A percentile compares a stretch with the other conserved stretches of the same genome.
phyloP scores from a whole-genome alignment of 2,113 vertebrate species.

The Zonotrichia leucophrys region DNA sequence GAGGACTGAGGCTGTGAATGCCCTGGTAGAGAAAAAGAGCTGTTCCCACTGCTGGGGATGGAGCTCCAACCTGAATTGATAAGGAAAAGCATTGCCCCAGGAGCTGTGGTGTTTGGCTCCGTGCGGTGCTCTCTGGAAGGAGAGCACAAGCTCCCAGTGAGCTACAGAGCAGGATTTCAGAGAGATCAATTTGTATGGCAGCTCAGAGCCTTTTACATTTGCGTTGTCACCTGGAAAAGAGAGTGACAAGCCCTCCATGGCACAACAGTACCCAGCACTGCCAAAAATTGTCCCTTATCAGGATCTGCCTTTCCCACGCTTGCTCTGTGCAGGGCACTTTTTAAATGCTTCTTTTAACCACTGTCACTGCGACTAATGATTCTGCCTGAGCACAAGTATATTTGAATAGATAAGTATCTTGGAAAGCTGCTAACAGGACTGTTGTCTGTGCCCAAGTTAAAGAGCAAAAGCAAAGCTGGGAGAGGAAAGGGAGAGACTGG shows the following conservation, averaged over 20 bases:
- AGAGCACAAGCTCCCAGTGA: background rate
- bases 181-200: background rate
- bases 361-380: slow-evolving; percentile 32
- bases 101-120: background rate
- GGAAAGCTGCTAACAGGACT: background rate
- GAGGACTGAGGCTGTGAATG: background rate
- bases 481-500: background rate
- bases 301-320: background rate
- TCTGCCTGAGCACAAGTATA: slow-evolving; percentile 27
- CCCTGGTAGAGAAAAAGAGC: background rate
- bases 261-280: background rate
- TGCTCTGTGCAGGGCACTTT: background rate
- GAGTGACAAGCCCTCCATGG: background rate
- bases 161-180: background rate
- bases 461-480: background rate
- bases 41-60: background rate
- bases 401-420: slow-evolving; percentile 65
- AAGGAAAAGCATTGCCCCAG: fast-evolving
- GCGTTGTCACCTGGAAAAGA: background rate
- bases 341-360: slow-evolving; percentile 33
- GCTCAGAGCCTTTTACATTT: background rate
- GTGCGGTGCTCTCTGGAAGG: fast-evolving
- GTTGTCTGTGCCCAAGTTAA: background rate
- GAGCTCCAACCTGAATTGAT: background rate
- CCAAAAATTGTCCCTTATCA: background rate